Evolutionary conservation across 1,140 invertebrate species (phyloP).

Genomic region (Piezodorus guildinii): DNA sequence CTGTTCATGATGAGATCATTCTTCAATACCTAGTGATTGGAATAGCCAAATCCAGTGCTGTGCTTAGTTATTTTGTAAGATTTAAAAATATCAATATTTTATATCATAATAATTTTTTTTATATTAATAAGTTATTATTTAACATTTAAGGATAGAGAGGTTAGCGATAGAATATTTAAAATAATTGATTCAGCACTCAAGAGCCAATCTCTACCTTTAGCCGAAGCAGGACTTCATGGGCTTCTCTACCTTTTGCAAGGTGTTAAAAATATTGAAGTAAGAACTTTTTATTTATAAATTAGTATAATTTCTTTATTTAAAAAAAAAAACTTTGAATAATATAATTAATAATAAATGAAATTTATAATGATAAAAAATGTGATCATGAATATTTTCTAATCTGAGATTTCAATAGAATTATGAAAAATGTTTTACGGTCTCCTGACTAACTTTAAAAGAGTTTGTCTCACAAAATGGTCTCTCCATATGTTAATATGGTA

Average conservation of each 20-base stretch:
- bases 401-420: no score
- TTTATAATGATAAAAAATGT: not conserved
- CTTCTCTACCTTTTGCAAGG: constrained; percentile 64
- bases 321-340: no score
- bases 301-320: no score
- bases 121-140: no score
- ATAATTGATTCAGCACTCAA: constrained; percentile 50
- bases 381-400: not conserved
- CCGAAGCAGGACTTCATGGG: constrained; percentile 57
- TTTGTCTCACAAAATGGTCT: no score
- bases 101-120: no score
- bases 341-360: not conserved
- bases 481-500: no score
- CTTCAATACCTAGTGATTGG: constrained; percentile 56
- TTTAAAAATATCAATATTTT: not conserved
- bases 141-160: constrained; percentile 39
- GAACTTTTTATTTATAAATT: not conserved
- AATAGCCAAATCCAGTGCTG: constrained; percentile 53
- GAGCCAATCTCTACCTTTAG: constrained; percentile 49
- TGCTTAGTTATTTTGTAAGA: constrained; percentile 44
- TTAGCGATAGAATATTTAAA: constrained; percentile 48
- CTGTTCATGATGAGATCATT: constrained; percentile 56
- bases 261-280: constrained; percentile 19
- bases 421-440: no score
- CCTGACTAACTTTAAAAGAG: no score